Evolutionary conservation across 1,140 invertebrate genomes (phyloP).

Genomic region (Drosophila leontia): DNA sequence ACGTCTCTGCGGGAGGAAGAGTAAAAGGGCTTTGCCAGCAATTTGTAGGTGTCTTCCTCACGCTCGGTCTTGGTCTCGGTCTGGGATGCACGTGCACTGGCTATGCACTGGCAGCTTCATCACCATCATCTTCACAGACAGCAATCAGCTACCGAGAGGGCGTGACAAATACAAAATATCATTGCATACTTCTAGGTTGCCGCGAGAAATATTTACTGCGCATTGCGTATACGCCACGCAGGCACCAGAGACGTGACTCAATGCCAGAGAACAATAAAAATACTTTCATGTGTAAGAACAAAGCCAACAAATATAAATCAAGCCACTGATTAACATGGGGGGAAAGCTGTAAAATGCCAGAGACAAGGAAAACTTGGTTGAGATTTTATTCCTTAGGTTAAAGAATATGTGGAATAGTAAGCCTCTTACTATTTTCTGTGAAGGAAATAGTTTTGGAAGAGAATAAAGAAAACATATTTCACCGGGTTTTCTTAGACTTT

Average conservation of each 20-base stretch:
- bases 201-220: conserved; percentile 23
- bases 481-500: not conserved
- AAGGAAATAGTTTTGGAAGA: not conserved
- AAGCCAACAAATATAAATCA: conserved; percentile 44
- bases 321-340: conserved; percentile 45
- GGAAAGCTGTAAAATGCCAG: conserved; percentile 25
- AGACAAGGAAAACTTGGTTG: conserved; percentile 41
- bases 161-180: conserved; percentile 43
- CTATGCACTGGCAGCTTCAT: conserved; percentile 1
- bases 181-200: conserved; percentile 21
- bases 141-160: conserved; percentile 34
- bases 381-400: conserved; percentile 17
- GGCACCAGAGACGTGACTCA: conserved; percentile 41
- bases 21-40: conserved; percentile 28
- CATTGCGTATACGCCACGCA: conserved; percentile 51
- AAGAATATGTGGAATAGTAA: not conserved
- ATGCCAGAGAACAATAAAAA: conserved; percentile 23
- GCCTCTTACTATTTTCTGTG: not conserved
- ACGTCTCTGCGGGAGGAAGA: not conserved
- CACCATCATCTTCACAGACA: conserved; percentile 14
- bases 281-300: conserved; percentile 32
- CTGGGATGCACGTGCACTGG: conserved; percentile 14
- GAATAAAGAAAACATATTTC: not conserved
- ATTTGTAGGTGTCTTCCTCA: conserved; percentile 46
- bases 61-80: not conserved